Evolutionary conservation across 2,888 invertebrate species (phyloP), one percentile per base, ranked within the genome.

Genomic region (Lomographa bimaculata): DNA sequence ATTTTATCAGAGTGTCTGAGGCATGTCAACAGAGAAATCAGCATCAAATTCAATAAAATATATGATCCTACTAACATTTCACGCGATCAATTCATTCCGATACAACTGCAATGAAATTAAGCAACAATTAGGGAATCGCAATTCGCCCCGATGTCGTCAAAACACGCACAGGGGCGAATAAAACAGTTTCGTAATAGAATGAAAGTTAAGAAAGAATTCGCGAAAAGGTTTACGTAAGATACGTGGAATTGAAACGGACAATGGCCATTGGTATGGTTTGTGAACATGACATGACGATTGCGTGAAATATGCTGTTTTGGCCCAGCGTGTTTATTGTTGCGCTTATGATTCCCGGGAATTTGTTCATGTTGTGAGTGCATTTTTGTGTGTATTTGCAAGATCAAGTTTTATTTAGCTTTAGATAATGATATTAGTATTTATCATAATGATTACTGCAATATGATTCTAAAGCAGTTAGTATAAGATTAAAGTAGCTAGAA

Each of bases 171-270:
- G 57, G 54, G 39, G 50, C 54, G 54, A 55, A 65, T 58, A 56
- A 56, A 32, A 7, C 57, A 29, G 44, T 71, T 62, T 65, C 60
- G 68, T 64, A 74, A 72, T 61, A 57, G 46, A 69, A 70, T 56
- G 73, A 75, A 75, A 75, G 76, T 71, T 64, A 50, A 57, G 64
- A 71, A 72, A 67, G 70, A 71, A 52, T 62, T 63, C 47, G 59
- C 59, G 52, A 57, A 58, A 60, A 54, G 40, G 40, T 63, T 71
- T 67, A 70, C 66, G 64, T 60, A 69, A 67, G 37, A 54, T 40
- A 46, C 49, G 51, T 50, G 51, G 55, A 58, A 59, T 64, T 59
- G 52, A 26, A 27, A 38, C 45, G 34, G 46, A 54, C 54, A 54
- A 51, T 54, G 40, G 39, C 19, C 48, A 44, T 24, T 25, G 44